These are phyloP conservation scores for Leistus spinibarbis DNA, from an alignment of 2,888 invertebrate genomes.

Conservation along the genomic window DNA sequence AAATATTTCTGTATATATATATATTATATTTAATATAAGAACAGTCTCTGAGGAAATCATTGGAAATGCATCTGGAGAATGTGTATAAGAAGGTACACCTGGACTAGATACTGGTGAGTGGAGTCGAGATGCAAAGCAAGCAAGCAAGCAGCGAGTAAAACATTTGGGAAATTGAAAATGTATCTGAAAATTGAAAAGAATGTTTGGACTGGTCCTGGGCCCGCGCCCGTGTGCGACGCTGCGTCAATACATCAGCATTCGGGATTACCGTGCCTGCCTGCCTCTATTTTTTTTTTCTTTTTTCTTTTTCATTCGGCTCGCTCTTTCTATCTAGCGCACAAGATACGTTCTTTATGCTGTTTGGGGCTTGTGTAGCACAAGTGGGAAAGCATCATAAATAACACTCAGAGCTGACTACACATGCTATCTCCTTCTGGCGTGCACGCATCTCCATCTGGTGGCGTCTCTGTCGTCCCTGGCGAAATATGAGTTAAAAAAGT, in stretches of 20 bases:
- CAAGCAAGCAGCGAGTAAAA: constrained; percentile 12
- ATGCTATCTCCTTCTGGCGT: constrained; percentile 45
- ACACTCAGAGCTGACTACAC: constrained; percentile 55
- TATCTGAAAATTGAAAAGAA: constrained; percentile 51
- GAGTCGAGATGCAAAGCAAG: background rate
- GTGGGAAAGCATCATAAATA: constrained; percentile 59
- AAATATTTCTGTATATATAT: background rate
- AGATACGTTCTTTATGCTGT: background rate
- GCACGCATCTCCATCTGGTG: constrained; percentile 30
- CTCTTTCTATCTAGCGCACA: background rate
- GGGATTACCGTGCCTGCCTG: constrained; percentile 51
- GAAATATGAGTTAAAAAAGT: constrained; percentile 54
- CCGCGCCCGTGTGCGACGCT: constrained; percentile 40
- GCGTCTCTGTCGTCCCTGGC: constrained; percentile 48
- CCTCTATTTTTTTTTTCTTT: constrained; percentile 51
- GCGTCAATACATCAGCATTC: constrained; percentile 55
- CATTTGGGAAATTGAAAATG: constrained; percentile 49
- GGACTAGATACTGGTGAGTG: constrained; percentile 1
- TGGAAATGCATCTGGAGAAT: constrained; percentile 75
- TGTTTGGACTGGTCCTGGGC: constrained; percentile 42
- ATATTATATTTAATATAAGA: constrained; percentile 42
- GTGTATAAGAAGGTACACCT: constrained; percentile 54
- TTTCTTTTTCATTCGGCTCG: constrained; percentile 48
- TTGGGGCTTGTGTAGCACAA: constrained; percentile 46
- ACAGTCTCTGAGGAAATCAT: constrained; percentile 80